Conservation (phyloP, 2,888 invertebrate genomes). For the Notodonta dromedarius region DNA sequence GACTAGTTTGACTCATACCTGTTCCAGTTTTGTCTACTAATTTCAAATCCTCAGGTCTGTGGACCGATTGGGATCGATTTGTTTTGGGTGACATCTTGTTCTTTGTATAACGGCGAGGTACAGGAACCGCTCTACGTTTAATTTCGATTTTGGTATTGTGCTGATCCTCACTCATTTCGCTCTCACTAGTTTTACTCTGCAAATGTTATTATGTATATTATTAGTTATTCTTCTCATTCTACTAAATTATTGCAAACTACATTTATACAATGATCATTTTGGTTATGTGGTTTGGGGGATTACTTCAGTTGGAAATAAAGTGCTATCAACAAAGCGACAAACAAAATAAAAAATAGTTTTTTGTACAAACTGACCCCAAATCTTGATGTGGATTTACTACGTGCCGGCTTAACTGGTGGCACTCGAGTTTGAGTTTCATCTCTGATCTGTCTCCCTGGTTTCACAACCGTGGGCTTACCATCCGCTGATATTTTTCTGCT, state of each 20-base stretch:
- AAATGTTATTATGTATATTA: conserved; percentile 72
- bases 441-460: conserved; percentile 48
- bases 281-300: conserved; percentile 41
- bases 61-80: conserved; percentile 84
- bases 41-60: conserved; percentile 69
- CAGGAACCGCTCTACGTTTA: conserved; percentile 71
- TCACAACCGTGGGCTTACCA: conserved; percentile 56
- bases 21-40: conserved; percentile 67
- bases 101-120: conserved; percentile 72
- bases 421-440: conserved; percentile 64
- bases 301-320: conserved; percentile 68
- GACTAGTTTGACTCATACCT: conserved; percentile 76
- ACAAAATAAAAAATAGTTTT: conserved; percentile 67
- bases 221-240: conserved; percentile 62
- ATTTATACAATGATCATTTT: conserved; percentile 47
- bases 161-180: conserved; percentile 83
- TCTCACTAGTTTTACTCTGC: conserved; percentile 84
- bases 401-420: conserved; percentile 77
- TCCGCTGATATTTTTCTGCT: conserved; percentile 67
- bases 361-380: conserved; percentile 79
- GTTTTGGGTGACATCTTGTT: conserved; percentile 70
- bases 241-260: conserved; percentile 49
- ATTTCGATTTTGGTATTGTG: conserved; percentile 50
- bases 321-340: conserved; percentile 73
- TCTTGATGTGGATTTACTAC: conserved; percentile 80